Evolutionary conservation across 2,888 invertebrate species (phyloP).

Genomic region (Iphiclides podalirius): DNA sequence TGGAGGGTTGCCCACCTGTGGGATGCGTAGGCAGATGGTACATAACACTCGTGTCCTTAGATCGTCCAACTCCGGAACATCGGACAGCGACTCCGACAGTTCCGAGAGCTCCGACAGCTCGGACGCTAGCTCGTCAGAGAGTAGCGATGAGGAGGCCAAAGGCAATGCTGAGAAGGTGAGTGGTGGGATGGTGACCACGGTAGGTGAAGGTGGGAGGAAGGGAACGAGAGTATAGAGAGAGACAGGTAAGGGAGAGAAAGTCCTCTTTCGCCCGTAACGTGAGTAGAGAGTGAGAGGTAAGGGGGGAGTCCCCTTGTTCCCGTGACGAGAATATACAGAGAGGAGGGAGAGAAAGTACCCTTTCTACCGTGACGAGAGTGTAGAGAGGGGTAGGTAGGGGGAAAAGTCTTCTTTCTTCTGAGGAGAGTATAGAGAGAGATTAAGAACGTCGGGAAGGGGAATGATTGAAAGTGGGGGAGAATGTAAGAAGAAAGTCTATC

Average conservation of each 20-base stretch:
- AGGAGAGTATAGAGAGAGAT: too few species aligned
- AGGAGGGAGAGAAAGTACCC: not conserved
- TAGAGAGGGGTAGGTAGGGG: too few species aligned
- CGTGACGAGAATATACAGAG: not conserved
- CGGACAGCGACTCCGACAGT: conserved; percentile 53
- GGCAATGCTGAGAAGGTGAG: not conserved
- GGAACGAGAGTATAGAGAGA: not conserved
- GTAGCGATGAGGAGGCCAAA: conserved; percentile 20
- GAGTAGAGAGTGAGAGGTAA: too few species aligned
- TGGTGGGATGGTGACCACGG: not conserved
- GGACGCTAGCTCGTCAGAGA: conserved; percentile 28
- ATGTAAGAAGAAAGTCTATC: too few species aligned
- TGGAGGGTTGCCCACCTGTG: too few species aligned
- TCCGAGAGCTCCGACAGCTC: conserved; percentile 42
- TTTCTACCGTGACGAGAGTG: not conserved
- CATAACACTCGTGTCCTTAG: conserved; percentile 30
- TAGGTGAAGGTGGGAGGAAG: too few species aligned
- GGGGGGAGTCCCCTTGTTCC: too few species aligned
- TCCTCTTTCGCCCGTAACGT: too few species aligned
- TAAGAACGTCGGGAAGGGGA: too few species aligned
- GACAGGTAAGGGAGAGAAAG: not conserved
- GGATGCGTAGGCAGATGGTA: too few species aligned
- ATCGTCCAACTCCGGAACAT: conserved; percentile 53
- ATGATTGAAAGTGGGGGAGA: too few species aligned
- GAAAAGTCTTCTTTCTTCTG: too few species aligned